Evolutionary conservation across 2,888 invertebrate species (phyloP).

Genomic region (Pollenia labialis): DNA sequence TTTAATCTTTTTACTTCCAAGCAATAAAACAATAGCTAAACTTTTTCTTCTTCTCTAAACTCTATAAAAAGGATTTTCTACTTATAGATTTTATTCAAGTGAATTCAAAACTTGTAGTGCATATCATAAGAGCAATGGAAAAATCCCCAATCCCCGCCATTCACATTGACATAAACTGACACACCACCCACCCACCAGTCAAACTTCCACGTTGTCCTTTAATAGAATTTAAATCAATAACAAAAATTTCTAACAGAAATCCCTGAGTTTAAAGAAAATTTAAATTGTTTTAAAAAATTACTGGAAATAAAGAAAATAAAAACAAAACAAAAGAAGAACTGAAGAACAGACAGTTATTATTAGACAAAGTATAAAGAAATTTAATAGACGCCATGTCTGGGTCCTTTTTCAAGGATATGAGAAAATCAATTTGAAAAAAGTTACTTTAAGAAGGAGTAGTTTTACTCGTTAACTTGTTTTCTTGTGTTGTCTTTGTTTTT

Average conservation of each 20-base stretch:
- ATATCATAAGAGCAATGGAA: neutral
- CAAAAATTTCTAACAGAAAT: neutral
- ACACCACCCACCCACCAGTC: neutral
- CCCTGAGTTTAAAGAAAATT: conserved; percentile 21
- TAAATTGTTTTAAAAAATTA: conserved; percentile 34
- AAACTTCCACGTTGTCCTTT: neutral
- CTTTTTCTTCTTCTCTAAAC: neutral
- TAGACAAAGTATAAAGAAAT: conserved; percentile 39
- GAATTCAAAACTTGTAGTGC: neutral
- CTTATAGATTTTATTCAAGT: conserved; percentile 4
- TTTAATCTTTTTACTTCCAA: conserved; percentile 52
- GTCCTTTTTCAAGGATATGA: conserved; percentile 28
- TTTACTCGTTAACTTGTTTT: neutral
- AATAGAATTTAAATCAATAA: conserved; percentile 11
- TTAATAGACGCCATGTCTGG: conserved; percentile 47
- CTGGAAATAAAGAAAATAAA: neutral
- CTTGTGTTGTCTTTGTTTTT: neutral
- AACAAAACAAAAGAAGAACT: neutral
- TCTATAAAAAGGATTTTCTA: conserved; percentile 10
- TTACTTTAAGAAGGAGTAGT: neutral
- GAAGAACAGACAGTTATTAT: neutral
- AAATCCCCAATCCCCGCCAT: conserved; percentile 22
- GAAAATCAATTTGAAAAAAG: conserved; percentile 51
- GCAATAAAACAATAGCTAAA: conserved; percentile 42
- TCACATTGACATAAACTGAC: conserved; percentile 28